Conservation (phyloP, 1,140 invertebrate species). For the Batillaria attramentaria region DNA sequence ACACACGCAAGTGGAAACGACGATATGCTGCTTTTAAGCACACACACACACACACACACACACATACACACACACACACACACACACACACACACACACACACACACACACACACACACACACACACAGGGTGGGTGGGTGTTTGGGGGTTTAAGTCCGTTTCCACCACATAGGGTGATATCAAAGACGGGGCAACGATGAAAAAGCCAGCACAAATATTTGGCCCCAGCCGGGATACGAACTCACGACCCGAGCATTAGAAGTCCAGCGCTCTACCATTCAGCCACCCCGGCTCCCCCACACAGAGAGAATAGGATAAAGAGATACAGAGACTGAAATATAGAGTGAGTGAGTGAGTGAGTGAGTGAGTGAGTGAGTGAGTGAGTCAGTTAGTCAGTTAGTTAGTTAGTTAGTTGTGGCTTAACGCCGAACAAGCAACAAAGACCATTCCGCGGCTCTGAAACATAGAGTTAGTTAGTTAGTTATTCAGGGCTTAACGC, state of each 20-base stretch:
- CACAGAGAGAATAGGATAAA: background rate
- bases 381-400: no score
- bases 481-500: no score
- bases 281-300: background rate
- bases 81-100: background rate
- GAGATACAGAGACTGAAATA: background rate
- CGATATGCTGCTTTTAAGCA: background rate
- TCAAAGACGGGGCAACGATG: background rate
- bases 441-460: no score
- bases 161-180: background rate
- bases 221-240: no score
- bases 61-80: slow-evolving; percentile 3
- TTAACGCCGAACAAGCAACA: no score
- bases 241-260: background rate
- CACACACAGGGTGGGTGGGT: background rate
- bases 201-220: no score
- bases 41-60: background rate
- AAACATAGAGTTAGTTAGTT: no score
- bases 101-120: background rate
- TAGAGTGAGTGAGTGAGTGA: background rate
- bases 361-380: background rate
- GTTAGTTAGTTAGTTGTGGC: no score
- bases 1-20: background rate
- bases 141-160: no score
- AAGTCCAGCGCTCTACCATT: background rate